Evolutionary conservation across 2,888 invertebrate species (phyloP), one percentile per base, ranked within the genome.

Genomic region (Parnassius orleans): DNA sequence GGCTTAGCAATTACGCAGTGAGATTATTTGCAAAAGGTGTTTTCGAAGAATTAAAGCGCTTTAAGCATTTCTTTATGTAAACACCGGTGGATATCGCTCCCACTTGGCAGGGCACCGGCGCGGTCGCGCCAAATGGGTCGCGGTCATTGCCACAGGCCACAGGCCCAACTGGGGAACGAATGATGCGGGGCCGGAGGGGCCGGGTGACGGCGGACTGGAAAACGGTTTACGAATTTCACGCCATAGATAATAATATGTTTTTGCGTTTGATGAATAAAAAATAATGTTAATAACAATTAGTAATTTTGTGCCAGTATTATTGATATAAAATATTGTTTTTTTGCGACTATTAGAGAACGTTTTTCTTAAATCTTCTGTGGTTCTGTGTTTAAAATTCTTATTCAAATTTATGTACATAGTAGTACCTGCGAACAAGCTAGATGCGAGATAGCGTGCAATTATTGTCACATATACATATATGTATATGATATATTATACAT

Each of bases 131-230:
- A 63, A 63, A 63, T 59, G 58, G 63, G 63, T 63, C 63, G 59
- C 59, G 59, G 58, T 63, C 63, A 63, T 63, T 63, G 63, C 63
- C 63, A 63, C 55, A 63, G 59, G 63, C 63, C 63, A 63, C 55
- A 59, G 59, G 33, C 46, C 53, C 44, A 61, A 55, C 51, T 14
- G 61, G 54, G 50, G 63, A 50, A 59, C 50, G 63, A 54, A 57
- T 58, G 62, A 50, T 55, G 59, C 59, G 54, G 54, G 56, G 61
- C 12, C 15, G 51, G 42, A 10, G 43, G 44, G 10, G 33, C 33
- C 33, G 33, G 0, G 33, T 7, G 33, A 7, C 14, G 42, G 47
- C 51, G 53, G 47, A 56, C 55, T 44, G 43, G 53, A 53, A 57
- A 51, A 56, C 60, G 11, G 51, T 56, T 42, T 46, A 54, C 58